A percentile compares a stretch with the other conserved stretches of the same genome.
Conservation (phyloP, 2,797 vertebrate species). For the Chiropotes sagulatus region DNA sequence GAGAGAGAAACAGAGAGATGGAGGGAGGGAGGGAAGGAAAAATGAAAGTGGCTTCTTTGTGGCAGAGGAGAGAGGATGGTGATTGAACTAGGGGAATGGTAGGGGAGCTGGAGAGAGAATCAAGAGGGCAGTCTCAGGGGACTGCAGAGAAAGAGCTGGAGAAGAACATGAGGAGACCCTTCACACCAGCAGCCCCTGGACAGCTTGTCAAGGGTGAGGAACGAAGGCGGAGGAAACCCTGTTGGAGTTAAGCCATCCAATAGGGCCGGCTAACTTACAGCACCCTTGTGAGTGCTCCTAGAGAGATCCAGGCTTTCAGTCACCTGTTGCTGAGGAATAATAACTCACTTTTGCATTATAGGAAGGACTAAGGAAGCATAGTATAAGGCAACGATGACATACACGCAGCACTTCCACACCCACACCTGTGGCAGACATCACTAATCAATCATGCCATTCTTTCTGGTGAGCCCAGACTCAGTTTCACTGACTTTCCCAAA, state of each 20-base stretch:
- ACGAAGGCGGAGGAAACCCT: not conserved
- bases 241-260: not conserved
- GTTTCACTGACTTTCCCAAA: not conserved
- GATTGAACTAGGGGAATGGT: not conserved
- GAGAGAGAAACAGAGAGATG: fast-evolving
- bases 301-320: not conserved
- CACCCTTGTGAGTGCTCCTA: not conserved
- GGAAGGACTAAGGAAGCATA: not conserved
- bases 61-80: not conserved
- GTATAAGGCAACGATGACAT: not conserved
- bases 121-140: not conserved
- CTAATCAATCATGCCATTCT: not conserved
- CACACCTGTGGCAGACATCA: not conserved
- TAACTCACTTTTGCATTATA: not conserved
- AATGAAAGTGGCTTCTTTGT: not conserved
- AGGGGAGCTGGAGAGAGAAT: not conserved
- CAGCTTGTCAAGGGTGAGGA: not conserved
- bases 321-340: not conserved
- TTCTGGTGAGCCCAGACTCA: not conserved
- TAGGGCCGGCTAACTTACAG: too few relatives aligned
- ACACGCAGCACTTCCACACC: not conserved
- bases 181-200: not conserved
- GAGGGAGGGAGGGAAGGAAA: not conserved
- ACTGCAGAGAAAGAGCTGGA: not conserved
- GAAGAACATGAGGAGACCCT: not conserved